Conservation (phyloP, 2,113 vertebrate species). For the Fregata magnificens region DNA sequence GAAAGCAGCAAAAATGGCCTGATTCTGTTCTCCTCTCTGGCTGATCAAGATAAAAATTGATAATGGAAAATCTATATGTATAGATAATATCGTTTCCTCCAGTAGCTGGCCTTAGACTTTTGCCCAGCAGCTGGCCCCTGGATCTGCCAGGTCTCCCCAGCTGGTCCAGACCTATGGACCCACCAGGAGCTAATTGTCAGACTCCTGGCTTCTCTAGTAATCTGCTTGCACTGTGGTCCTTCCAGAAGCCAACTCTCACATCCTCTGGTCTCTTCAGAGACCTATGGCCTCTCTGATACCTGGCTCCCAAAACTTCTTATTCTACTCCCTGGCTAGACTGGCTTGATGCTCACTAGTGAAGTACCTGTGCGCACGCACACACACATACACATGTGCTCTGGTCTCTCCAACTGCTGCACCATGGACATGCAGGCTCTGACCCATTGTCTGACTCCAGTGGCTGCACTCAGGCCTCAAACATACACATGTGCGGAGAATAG, state of each 20-base stretch:
- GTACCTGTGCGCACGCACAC: too few relatives aligned
- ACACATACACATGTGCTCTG: fast-evolving
- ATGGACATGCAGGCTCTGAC: fast-evolving
- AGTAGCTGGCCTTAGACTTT: not conserved
- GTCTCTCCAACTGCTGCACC: not conserved
- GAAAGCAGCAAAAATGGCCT: not conserved
- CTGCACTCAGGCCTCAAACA: not conserved
- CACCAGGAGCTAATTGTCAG: not conserved
- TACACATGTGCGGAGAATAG: not conserved
- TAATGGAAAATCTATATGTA: not conserved
- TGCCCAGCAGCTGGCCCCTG: not conserved
- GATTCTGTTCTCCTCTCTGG: not conserved
- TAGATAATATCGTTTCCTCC: not conserved
- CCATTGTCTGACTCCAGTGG: not conserved
- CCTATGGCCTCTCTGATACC: not conserved
- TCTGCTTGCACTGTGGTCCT: not conserved
- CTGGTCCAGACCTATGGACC: not conserved
- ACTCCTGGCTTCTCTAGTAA: not conserved
- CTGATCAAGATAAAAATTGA: not conserved
- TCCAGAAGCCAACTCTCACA: not conserved
- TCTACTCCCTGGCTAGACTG: not conserved
- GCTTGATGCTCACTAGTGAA: not conserved
- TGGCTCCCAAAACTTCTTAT: not conserved
- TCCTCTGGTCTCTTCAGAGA: not conserved
- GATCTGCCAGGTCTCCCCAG: not conserved